These are phyloP conservation scores for Sander vitreus DNA, from an alignment of 2,113 vertebrate genomes.

Conservation along the genomic window DNA sequence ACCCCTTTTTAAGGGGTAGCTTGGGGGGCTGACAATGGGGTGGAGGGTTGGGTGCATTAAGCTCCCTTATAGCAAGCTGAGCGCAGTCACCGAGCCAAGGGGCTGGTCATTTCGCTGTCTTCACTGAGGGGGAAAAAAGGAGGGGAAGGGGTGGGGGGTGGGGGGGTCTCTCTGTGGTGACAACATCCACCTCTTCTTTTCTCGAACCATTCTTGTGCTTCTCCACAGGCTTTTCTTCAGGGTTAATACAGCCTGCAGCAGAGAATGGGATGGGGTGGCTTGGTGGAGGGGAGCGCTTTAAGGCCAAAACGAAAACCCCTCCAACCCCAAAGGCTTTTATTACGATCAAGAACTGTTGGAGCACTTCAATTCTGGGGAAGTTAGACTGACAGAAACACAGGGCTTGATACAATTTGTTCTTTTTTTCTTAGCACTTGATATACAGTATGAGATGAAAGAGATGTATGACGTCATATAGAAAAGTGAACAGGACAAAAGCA, in stretches of 20 bases:
- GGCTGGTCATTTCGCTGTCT: conserved; percentile 88
- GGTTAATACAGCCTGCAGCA: conserved; percentile 81
- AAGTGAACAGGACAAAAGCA: background rate
- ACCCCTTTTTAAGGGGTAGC: conserved; percentile 66
- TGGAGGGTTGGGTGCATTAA: conserved; percentile 89
- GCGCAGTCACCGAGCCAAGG: conserved; percentile 82
- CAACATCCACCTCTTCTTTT: conserved; percentile 81
- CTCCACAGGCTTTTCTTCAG: conserved; percentile 73
- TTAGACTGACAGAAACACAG: conserved; percentile 4
- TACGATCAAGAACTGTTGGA: conserved; percentile 54
- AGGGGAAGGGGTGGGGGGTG: conserved; percentile 1
- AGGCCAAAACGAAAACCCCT: conserved; percentile 71
- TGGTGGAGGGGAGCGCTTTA: conserved; percentile 86
- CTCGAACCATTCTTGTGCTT: conserved; percentile 72
- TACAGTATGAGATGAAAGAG: background rate
- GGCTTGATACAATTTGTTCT: background rate
- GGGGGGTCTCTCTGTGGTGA: conserved; percentile 82
- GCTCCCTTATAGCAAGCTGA: conserved; percentile 82
- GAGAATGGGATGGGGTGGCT: conserved; percentile 76
- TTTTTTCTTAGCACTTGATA: background rate
- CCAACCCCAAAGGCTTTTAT: conserved; percentile 62
- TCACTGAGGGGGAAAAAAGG: conserved; percentile 64
- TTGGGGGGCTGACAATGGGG: conserved; percentile 90
- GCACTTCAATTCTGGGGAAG: conserved; percentile 59
- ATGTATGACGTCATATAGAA: background rate